Base-by-base conservation (phyloP, 2,888 invertebrate species). In the Macrophya alboannulata region DNA sequence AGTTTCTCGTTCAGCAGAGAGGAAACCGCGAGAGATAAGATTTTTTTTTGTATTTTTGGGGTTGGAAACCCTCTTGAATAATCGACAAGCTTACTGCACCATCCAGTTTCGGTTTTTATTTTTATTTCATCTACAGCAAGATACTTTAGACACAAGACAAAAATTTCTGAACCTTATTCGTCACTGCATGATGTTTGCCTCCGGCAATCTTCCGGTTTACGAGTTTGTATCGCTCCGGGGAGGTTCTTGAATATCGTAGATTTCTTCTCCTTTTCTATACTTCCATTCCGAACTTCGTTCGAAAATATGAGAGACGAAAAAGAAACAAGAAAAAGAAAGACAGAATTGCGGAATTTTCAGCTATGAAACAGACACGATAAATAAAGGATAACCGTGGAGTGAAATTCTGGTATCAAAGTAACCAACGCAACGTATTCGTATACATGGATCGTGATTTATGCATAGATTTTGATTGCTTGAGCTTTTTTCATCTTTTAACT, bases 231-330 rank as follows among this genome's bases (percentile, higher is more conserved):
- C 72, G 21, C 21, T 45, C 9, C 45, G 9, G 8, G 45, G 21
- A 45, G 72, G 12, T 74, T 25, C 45, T 74, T 74, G 72, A 31
- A 74, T 74, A 74, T 74, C 72, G 45, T 45, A 15, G 43, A 74
- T 74, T n/a, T 74, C 72, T 45, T 12, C 21, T 21, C 21, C 21
- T 45, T 71, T 40, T 40, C 21, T 40, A n/a, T 40, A 71, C n/a
- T 43, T n/a, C n/a, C 71, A 12, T 71, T 37, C 55, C 6, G n/a
- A n/a, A n/a, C 25, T 68, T 0, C 3, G 4, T 25, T 31, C 17
- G 17, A 6, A n/a, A 55, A 55, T n/a, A 48, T 3, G 12, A 12
- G 12, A 12, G 4, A 5, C n/a, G n/a, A 12, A 15, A 48, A 48
- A 48, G 1, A 15, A 48, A 9, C 4, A 9, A 48, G 15, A 48